Evolutionary conservation across 2,888 invertebrate genomes (phyloP).

Genomic region (Muscina levida): DNA sequence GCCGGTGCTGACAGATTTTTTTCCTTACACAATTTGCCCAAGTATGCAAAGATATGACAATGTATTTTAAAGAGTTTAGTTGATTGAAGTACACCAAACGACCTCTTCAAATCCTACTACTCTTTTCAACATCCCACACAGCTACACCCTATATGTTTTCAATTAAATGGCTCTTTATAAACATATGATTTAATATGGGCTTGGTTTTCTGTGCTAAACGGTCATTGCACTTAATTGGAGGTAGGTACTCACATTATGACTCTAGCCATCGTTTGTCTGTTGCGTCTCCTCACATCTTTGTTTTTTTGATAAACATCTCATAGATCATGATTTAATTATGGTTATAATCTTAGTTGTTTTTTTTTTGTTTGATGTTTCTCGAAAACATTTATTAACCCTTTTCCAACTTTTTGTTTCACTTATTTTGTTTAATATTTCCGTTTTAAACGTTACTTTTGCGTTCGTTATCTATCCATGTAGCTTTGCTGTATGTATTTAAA

Average conservation of each 20-base stretch:
- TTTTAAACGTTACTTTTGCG: slow-evolving; percentile 8
- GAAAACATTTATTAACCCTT: slow-evolving; percentile 20
- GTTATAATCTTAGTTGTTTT: slow-evolving; percentile 11
- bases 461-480: neutral
- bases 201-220: slow-evolving; percentile 24
- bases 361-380: no score
- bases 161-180: neutral
- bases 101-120: no score
- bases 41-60: no score
- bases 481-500: slow-evolving; percentile 9
- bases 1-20: no score
- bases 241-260: neutral
- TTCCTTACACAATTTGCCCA: no score
- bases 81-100: no score
- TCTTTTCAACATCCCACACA: no score
- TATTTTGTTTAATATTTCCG: slow-evolving; percentile 39
- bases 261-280: neutral
- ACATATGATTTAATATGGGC: neutral
- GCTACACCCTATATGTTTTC: slow-evolving; percentile 6
- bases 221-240: slow-evolving; percentile 43
- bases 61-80: no score
- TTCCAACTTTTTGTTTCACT: neutral
- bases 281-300: neutral
- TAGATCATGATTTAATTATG: slow-evolving; percentile 42
- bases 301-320: slow-evolving; percentile 19